These are phyloP conservation scores for Aphelinus certus DNA, from an alignment of 1,140 invertebrate genomes.

Conservation along the genomic window DNA sequence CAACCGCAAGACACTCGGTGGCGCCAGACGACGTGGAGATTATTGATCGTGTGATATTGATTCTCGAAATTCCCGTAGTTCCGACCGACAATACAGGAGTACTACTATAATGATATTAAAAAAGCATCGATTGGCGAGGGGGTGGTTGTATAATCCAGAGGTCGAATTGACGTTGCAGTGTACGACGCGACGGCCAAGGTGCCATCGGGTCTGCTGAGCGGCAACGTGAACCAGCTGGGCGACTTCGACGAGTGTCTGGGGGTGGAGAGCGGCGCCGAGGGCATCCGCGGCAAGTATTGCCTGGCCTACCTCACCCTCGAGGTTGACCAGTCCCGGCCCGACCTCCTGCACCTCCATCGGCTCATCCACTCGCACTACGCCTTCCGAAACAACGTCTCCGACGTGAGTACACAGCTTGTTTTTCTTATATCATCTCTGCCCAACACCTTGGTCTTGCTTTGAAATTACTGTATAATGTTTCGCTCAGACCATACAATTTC, in stretches of 20 bases:
- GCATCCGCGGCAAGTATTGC: conserved; percentile 71
- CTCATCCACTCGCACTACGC: conserved; percentile 72
- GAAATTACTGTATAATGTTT: too few relatives aligned
- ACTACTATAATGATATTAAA: too few relatives aligned
- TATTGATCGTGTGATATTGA: too few relatives aligned
- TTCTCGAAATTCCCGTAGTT: too few relatives aligned
- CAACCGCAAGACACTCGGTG: too few relatives aligned
- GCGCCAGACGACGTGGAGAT: too few relatives aligned
- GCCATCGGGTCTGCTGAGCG: conserved; percentile 71
- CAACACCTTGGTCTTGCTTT: too few relatives aligned
- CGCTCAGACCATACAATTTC: too few relatives aligned
- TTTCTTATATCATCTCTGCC: too few relatives aligned
- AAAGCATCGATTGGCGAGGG: too few relatives aligned
- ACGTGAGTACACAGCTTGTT: conserved; percentile 66
- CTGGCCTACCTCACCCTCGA: conserved; percentile 69
- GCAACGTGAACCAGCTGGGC: conserved; percentile 73
- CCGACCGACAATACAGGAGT: too few relatives aligned
- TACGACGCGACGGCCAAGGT: conserved; percentile 71
- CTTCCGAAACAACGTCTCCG: conserved; percentile 71
- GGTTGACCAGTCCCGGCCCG: conserved; percentile 62
- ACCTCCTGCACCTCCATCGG: conserved; percentile 66
- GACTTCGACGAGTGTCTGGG: conserved; percentile 72
- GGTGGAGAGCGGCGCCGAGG: conserved; percentile 53
- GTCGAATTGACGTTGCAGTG: conserved; percentile 60
- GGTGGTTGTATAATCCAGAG: background rate